Percentiles rank a stretch among this genome's conserved stretches.
Evolutionary conservation across 2,888 invertebrate species (phyloP).

Genomic region (Opisthograptis luteolata): DNA sequence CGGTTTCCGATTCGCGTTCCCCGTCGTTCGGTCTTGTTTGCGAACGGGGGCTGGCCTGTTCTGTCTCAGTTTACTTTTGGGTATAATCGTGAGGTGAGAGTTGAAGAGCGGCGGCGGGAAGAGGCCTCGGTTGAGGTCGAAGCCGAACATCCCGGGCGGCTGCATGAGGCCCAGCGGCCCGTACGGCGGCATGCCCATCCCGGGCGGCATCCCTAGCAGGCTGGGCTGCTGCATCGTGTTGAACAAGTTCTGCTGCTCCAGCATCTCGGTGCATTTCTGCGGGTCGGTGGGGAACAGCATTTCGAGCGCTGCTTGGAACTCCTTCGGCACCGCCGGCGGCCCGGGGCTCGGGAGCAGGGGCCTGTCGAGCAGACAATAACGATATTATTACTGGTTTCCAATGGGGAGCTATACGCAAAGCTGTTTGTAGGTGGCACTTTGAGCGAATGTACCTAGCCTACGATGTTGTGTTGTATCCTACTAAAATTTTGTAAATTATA

Average conservation of each 20-base stretch:
- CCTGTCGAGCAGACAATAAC: too few species aligned
- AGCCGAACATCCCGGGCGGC: slow-evolving; percentile 62
- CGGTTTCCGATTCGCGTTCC: too few species aligned
- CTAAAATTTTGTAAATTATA: too few species aligned
- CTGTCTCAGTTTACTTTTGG: slow-evolving; percentile 32
- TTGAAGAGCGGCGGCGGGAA: slow-evolving; percentile 69
- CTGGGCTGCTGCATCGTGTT: slow-evolving; percentile 44
- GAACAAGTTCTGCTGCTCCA: slow-evolving; percentile 40
- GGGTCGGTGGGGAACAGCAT: slow-evolving; percentile 84
- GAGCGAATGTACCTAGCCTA: too few species aligned
- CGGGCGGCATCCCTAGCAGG: slow-evolving; percentile 35
- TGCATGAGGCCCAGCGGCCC: slow-evolving; percentile 31
- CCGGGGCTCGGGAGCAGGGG: too few species aligned
- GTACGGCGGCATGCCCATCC: background rate
- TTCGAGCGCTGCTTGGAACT: slow-evolving; percentile 87
- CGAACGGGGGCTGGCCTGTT: slow-evolving; percentile 40
- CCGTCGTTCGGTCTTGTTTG: too few species aligned
- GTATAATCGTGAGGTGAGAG: slow-evolving; percentile 63
- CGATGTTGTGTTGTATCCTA: too few species aligned
- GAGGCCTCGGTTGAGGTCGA: slow-evolving; percentile 60
- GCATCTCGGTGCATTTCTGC: slow-evolving; percentile 45
- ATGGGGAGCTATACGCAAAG: too few species aligned
- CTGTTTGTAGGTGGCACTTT: too few species aligned
- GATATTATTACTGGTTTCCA: too few species aligned
- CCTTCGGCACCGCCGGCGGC: slow-evolving; percentile 77